phyloP scores from a whole-genome alignment of 2,797 vertebrate species.

The Corythornis leucogaster region DNA sequence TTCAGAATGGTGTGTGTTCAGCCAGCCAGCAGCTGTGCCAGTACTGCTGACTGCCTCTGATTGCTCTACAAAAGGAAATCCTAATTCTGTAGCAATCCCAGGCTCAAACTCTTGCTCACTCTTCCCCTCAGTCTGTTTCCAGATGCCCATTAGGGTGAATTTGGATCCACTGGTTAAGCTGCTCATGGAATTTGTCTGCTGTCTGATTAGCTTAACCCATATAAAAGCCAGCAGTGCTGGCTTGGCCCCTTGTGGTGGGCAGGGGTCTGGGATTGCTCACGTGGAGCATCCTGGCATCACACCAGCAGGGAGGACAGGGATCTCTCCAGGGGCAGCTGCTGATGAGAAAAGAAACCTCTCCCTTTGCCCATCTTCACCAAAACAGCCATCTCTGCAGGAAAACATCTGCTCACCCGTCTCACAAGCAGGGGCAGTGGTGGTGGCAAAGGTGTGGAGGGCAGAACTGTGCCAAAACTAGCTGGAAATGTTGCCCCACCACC shows the following conservation, averaged over 20 bases:
- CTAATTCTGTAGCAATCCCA: not conserved
- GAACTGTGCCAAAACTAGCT: not conserved
- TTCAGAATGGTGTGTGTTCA: not conserved
- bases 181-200: not conserved
- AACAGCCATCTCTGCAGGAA: not conserved
- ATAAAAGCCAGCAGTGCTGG: not conserved
- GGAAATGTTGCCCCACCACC: not conserved
- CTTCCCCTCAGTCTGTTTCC: not conserved
- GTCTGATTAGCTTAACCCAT: not conserved
- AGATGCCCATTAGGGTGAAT: not conserved
- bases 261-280: not conserved
- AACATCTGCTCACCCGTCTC: not conserved
- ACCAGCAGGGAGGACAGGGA: not conserved
- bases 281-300: not conserved
- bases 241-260: not conserved
- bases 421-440: too few relatives aligned
- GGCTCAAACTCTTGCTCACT: not conserved
- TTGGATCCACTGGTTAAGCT: not conserved
- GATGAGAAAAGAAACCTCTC: fast-evolving
- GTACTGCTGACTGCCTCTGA: not conserved
- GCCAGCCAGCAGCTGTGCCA: not conserved
- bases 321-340: not conserved
- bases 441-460: not conserved
- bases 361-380: fast-evolving
- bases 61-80: not conserved